Evolutionary conservation across 2,888 invertebrate genomes (phyloP).

Genomic region (Nematopogon swammerdamellus): DNA sequence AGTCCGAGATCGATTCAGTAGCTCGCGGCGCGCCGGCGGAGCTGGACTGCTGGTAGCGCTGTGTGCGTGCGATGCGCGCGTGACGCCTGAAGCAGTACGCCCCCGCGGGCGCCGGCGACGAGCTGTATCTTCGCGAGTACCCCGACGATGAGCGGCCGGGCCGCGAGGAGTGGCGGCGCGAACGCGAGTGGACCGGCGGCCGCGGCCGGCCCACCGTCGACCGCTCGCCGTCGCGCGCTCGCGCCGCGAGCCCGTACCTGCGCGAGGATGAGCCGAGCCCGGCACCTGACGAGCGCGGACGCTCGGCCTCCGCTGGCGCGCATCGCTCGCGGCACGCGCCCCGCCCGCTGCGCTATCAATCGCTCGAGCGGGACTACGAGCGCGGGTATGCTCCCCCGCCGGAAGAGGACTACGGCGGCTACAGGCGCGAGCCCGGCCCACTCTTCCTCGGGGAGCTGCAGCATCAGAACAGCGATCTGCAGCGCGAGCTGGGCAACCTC

Average conservation of each 20-base stretch:
- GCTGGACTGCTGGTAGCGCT: constrained; percentile 43
- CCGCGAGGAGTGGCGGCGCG: constrained; percentile 52
- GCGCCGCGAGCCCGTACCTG: constrained; percentile 71
- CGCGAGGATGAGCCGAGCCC: constrained; percentile 76
- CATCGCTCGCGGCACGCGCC: constrained; percentile 80
- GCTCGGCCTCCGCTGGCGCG: constrained; percentile 64
- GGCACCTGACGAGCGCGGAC: constrained; percentile 83
- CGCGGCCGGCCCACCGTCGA: constrained; percentile 79
- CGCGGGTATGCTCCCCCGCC: constrained; percentile 85
- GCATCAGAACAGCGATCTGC: constrained; percentile 92
- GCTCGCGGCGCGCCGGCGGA: constrained; percentile 17
- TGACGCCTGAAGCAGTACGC: constrained; percentile 47
- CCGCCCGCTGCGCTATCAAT: constrained; percentile 71
- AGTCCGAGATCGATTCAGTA: constrained; percentile 37
- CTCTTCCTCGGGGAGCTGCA: constrained; percentile 83
- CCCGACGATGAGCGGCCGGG: constrained; percentile 50
- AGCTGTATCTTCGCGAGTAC: constrained; percentile 57
- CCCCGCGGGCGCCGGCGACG: constrained; percentile 34
- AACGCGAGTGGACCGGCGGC: constrained; percentile 42
- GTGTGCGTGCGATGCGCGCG: constrained; percentile 46
- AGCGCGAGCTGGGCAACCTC: constrained; percentile 83
- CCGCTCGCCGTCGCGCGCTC: constrained; percentile 82
- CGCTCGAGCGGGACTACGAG: constrained; percentile 76
- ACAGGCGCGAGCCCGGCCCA: constrained; percentile 55
- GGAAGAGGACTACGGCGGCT: constrained; percentile 63